Base-by-base conservation (phyloP, 2,113 vertebrate genomes). In the Myrmecobius fasciatus region DNA sequence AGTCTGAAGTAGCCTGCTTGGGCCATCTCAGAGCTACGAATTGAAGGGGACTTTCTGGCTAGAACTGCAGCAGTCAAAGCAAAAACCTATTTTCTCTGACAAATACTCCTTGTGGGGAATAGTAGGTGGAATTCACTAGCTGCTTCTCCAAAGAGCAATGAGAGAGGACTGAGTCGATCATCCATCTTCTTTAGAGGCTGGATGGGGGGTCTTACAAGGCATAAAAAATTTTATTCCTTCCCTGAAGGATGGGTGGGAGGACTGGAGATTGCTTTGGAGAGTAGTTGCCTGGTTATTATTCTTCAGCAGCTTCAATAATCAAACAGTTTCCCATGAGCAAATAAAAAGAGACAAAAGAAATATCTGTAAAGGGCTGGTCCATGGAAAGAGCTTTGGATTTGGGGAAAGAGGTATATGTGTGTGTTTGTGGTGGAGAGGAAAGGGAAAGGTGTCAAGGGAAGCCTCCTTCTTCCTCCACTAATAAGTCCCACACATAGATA, bases 171-270 rank as follows among this genome's bases (percentile, higher is more conserved):
- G 36, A 26, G 46, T 43, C 3, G 47, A 25, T 75, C 26, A 54
- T 54, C 56, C 56, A 4, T 90, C 51, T 28, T 89, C 52, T 52
- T 94, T 12, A 6, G 2, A 36, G 51, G 60, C 54, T 49, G 31
- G 1, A 31, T 10, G 1, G 67, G 67, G 51, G 52, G 52, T 48
- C 48, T 89, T 60, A 91, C 43, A 89, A 43, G 12, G 28, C 10
- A 0, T 91, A 53, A 88, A 96, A 54, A 60, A 12, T 60, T 20
- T 0, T 7, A 49, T 14, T 11, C 43, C 60, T 96, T 97, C 92
- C 94, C 93, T 90, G 94, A 96, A 95, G 24, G 67, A 46, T 89
- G 67, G 67, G n/a, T 8, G 20, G n/a, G n/a, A 83, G 67, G 6
- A n/a, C 36, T 83, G 36, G 17, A 83, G 17, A 83, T 83, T 7